A percentile compares a stretch with the other conserved stretches of the same genome.
These are phyloP conservation scores for Diplazon laetatorius DNA, from an alignment of 2,888 invertebrate genomes.

Conservation along the genomic window DNA sequence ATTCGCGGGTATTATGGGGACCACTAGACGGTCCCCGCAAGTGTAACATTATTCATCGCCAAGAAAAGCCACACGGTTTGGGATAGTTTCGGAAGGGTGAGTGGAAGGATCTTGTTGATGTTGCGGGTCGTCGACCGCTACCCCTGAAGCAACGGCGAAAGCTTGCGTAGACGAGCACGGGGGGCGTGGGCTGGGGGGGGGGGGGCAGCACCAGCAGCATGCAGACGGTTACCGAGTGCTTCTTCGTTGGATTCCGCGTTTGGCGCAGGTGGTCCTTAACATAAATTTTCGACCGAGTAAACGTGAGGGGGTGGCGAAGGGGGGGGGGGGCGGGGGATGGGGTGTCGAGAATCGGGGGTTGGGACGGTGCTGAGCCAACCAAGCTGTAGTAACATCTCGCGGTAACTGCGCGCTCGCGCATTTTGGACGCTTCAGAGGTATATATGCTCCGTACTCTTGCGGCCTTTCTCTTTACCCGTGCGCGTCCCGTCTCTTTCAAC, in stretches of 20 bases:
- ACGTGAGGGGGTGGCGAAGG: constrained; percentile 46
- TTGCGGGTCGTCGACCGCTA: constrained; percentile 37
- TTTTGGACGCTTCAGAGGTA: constrained; percentile 19
- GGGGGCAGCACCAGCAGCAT: constrained; percentile 56
- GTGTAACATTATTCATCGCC: constrained; percentile 47
- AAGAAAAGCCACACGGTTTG: constrained; percentile 19
- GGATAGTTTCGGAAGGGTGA: constrained; percentile 11
- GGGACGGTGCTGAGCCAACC: constrained; percentile 38
- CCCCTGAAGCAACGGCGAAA: constrained; percentile 18
- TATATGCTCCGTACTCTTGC: neutral
- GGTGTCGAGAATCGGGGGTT: constrained; percentile 28
- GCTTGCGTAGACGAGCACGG: constrained; percentile 40
- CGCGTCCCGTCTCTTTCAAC: neutral
- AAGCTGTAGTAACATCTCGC: constrained; percentile 54
- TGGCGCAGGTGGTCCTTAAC: constrained; percentile 70
- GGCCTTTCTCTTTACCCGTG: neutral
- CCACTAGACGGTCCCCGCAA: constrained; percentile 27
- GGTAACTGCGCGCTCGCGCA: constrained; percentile 30
- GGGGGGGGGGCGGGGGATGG: too few relatives aligned
- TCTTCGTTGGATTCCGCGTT: constrained; percentile 62
- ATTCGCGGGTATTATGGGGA: constrained; percentile 3
- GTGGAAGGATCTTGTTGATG: constrained; percentile 28
- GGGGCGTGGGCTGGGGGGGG: constrained; percentile 52
- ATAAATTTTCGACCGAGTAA: constrained; percentile 65
- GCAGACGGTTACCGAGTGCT: constrained; percentile 59